Evolutionary conservation across 2,888 invertebrate species (phyloP), one percentile per base, ranked within the genome.

Genomic region (Halocaridina rubra): DNA sequence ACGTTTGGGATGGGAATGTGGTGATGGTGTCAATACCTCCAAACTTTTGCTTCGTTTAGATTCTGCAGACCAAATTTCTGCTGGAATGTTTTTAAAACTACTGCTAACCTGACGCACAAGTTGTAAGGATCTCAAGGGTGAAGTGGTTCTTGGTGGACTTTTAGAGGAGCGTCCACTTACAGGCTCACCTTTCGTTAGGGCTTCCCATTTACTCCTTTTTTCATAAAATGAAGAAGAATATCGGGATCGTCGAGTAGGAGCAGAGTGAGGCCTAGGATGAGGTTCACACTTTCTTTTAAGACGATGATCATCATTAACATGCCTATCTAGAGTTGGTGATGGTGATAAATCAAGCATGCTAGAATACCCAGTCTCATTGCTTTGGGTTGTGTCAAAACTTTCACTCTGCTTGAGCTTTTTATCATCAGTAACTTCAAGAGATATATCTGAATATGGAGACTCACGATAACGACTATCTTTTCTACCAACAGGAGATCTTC

Each of bases 381-480:
- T 87, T 30, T 87, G 87, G n/a, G 87, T 87, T 59, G 87, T 87
- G 67, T 87, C 87, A 39, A 87, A 87, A 74, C 87, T 87, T 67
- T 87, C 87, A 67, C 87, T 87, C 71, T 85, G 87, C 22, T 82
- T 81, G 33, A 87, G 46, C 13, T 85, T 79, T 59, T 85, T 87
- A 33, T 82, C 78, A 67, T 84, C 84, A 33, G 79, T 29, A 29
- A 67, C 32, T 27, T 84, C 84, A 5, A 74, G 27, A 46, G 84
- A 84, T 3, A 80, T 74, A n/a, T 84, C 84, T n/a, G 84, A 79
- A 27, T 80, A 80, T 16, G 84, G 84, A 7, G 80, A 80, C 13
- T 76, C 84, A 32, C 84, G 24, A 19, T 64, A 46, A 22, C 84
- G 84, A 39, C 79, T 80, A 64, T 84, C 84, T 64, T 84, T 84